A percentile compares a stretch with the other conserved stretches of the same genome.
Evolutionary conservation across 2,113 vertebrate species (phyloP).

Genomic region (Microtus montanus): DNA sequence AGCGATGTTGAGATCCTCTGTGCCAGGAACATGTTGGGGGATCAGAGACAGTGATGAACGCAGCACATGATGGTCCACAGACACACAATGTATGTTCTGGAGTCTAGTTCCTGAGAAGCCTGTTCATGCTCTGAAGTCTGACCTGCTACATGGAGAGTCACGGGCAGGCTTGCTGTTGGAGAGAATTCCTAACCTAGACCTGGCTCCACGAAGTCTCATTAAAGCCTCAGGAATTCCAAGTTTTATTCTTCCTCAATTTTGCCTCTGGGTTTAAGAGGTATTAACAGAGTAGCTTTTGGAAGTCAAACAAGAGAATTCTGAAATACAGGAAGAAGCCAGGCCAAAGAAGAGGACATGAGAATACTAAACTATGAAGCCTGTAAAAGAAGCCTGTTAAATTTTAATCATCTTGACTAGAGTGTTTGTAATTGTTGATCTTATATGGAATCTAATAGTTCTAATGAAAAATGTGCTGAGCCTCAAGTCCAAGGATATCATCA

Average conservation of each 20-base stretch:
- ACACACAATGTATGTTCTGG: background rate
- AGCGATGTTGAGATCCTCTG: background rate
- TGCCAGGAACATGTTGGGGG: background rate
- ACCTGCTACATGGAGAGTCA: background rate
- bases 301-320: constrained; percentile 74
- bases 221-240: constrained; percentile 58
- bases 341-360: constrained; percentile 63
- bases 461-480: constrained; percentile 70
- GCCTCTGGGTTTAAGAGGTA: constrained; percentile 62
- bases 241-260: constrained; percentile 60
- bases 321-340: constrained; percentile 67
- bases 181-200: constrained; percentile 36
- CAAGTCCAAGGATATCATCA: constrained; percentile 78
- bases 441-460: constrained; percentile 76
- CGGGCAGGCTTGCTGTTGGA: background rate
- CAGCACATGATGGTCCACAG: background rate
- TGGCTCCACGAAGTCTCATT: constrained; percentile 24
- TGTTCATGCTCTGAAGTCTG: background rate
- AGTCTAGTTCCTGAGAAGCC: background rate
- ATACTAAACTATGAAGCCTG: constrained; percentile 57
- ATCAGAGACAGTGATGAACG: background rate
- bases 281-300: constrained; percentile 75
- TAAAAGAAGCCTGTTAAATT: constrained; percentile 74
- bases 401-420: constrained; percentile 68
- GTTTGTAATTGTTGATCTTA: constrained; percentile 76